Percentiles rank a stretch among this genome's conserved stretches.
Evolutionary conservation across 2,113 vertebrate genomes (phyloP).

Genomic region (Mionectes macconnelli): DNA sequence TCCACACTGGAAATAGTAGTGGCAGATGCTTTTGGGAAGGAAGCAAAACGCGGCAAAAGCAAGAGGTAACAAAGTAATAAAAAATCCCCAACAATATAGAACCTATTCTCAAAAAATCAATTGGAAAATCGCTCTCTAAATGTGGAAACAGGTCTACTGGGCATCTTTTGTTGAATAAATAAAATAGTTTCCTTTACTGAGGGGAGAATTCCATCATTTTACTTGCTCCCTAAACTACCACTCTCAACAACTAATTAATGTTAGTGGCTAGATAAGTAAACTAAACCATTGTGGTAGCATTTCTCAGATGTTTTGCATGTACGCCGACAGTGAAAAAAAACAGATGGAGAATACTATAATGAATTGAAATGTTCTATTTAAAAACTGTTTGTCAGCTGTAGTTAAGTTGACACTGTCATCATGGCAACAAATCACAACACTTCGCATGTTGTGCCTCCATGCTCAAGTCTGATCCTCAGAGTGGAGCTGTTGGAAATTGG

Average conservation of each 20-base stretch:
- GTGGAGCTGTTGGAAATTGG: background rate
- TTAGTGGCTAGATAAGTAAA: conserved; percentile 46
- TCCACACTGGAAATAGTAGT: conserved; percentile 30
- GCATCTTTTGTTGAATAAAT: background rate
- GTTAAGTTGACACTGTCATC: conserved; percentile 78
- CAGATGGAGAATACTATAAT: conserved; percentile 79
- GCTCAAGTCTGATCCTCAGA: background rate
- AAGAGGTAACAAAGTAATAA: background rate
- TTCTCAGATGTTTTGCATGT: conserved; percentile 65
- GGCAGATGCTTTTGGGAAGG: conserved; percentile 26
- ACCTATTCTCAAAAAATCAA: background rate
- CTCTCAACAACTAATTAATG: conserved; percentile 44
- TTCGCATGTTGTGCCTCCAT: conserved; percentile 54
- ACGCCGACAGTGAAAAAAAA: conserved; percentile 47
- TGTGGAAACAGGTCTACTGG: background rate
- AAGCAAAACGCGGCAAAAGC: background rate
- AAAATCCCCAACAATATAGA: background rate
- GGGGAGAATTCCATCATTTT: background rate
- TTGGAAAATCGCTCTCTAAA: background rate
- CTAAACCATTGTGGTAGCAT: conserved; percentile 65
- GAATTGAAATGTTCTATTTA: conserved; percentile 81
- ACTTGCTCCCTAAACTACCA: conserved; percentile 37
- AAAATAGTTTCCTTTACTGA: background rate
- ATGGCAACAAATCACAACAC: conserved; percentile 80
- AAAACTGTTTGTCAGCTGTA: conserved; percentile 81